A percentile compares a stretch with the other conserved stretches of the same genome.
phyloP scores from a whole-genome alignment of 1,140 invertebrate genomes.

The Drosophila hydei region DNA sequence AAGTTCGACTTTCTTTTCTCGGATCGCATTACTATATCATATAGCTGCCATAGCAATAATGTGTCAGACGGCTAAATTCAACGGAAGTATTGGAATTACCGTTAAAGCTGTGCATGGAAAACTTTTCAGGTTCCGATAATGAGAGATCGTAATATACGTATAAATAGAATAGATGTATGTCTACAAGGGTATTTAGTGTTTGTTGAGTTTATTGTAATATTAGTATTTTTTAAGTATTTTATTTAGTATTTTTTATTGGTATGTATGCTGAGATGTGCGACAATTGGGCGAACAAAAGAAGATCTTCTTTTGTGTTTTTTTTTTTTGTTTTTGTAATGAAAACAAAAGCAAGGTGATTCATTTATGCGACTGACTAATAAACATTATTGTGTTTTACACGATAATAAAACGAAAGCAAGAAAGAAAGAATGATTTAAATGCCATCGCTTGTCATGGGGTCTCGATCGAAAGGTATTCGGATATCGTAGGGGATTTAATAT shows the following conservation, averaged over 20 bases:
- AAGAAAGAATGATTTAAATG: not conserved
- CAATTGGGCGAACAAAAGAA: conserved; percentile 14
- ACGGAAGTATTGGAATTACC: no score
- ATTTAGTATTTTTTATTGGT: not conserved
- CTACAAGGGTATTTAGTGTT: not conserved
- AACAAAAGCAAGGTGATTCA: conserved; percentile 75
- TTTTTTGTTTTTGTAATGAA: conserved; percentile 29
- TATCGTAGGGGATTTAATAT: conserved; percentile 30
- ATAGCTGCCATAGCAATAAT: no score
- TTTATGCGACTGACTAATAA: conserved; percentile 83
- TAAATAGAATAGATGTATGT: no score
- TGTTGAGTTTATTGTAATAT: not conserved
- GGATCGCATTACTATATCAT: no score
- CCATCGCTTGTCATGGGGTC: conserved; percentile 30
- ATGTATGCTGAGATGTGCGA: conserved; percentile 6
- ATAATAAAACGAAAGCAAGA: conserved; percentile 31
- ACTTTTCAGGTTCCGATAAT: no score
- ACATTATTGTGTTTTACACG: conserved; percentile 66
- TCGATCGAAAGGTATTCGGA: not conserved
- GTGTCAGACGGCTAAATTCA: no score
- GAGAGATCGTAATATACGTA: no score
- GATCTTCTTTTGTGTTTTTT: no score
- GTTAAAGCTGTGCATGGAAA: no score
- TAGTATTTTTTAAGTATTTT: not conserved
- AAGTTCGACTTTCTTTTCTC: no score